Percentiles rank a stretch among this genome's conserved stretches.
These are phyloP conservation scores for Yponomeuta evonymella DNA, from an alignment of 2,888 invertebrate genomes.

Conservation along the genomic window DNA sequence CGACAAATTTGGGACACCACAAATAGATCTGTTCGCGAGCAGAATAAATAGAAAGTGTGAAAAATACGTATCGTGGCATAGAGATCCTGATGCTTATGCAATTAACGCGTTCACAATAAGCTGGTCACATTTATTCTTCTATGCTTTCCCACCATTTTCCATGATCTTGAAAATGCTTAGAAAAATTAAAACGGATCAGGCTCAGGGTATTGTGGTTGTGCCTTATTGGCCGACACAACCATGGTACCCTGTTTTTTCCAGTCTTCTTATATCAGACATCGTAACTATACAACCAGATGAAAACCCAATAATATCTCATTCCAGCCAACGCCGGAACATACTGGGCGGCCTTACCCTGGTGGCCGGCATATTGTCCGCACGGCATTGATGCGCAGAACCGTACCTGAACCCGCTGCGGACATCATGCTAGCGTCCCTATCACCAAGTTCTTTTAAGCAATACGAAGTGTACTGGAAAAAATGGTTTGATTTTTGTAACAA, in stretches of 20 bases:
- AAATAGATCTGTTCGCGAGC: constrained; percentile 16
- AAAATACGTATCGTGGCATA: constrained; percentile 10
- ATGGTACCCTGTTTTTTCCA: background rate
- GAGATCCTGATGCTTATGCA: constrained; percentile 8
- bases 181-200: constrained; percentile 9
- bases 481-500: too few relatives aligned
- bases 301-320: background rate
- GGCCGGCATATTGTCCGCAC: constrained; percentile 1
- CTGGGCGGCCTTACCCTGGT: background rate
- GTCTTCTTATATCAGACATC: background rate
- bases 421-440: too few relatives aligned
- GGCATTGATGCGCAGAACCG: background rate
- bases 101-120: constrained; percentile 15
- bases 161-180: constrained; percentile 12
- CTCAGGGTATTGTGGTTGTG: constrained; percentile 8
- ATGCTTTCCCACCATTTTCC: constrained; percentile 16
- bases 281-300: background rate
- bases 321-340: background rate
- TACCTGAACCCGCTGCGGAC: background rate
- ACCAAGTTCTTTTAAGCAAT: too few relatives aligned
- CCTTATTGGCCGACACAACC: constrained; percentile 15
- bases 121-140: constrained; percentile 9
- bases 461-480: too few relatives aligned
- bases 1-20: constrained; percentile 8
- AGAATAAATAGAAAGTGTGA: constrained; percentile 14